These are phyloP conservation scores for Pluvianellus socialis DNA, from an alignment of 2,113 vertebrate species.

Conservation along the genomic window DNA sequence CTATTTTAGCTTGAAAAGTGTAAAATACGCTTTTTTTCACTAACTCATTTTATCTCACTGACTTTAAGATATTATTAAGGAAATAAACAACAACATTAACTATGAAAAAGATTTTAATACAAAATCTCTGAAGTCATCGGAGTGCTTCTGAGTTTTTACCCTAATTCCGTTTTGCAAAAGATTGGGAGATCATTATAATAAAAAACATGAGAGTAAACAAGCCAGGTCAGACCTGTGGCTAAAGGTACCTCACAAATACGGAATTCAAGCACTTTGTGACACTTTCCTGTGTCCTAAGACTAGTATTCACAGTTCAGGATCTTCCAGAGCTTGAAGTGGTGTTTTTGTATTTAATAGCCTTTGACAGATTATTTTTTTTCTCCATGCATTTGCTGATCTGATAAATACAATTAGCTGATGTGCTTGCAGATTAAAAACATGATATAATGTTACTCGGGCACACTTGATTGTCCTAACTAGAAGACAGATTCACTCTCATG, in stretches of 20 bases:
- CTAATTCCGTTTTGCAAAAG: not conserved
- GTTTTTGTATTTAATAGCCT: not conserved
- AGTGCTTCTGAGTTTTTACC: not conserved
- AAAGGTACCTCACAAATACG: not conserved
- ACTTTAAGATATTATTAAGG: not conserved
- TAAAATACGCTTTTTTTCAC: not conserved
- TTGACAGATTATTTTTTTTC: not conserved
- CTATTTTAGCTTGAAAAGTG: not conserved
- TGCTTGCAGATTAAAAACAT: not conserved
- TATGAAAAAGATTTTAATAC: not conserved
- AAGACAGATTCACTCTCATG: not conserved
- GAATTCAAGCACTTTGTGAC: not conserved
- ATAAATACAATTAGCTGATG: constrained; percentile 23
- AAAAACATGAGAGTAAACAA: not conserved
- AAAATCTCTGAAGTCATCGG: not conserved
- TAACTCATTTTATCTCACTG: not conserved
- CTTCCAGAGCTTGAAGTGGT: not conserved
- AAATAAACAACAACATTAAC: not conserved
- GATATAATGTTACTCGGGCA: not conserved
- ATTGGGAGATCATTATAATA: not conserved
- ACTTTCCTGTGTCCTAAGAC: not conserved
- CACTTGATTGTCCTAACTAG: not conserved
- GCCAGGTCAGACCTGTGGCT: not conserved
- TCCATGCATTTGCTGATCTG: not conserved
- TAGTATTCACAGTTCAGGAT: not conserved